phyloP scores from a whole-genome alignment of 2,113 vertebrate genomes.

The Daboia siamensis region DNA sequence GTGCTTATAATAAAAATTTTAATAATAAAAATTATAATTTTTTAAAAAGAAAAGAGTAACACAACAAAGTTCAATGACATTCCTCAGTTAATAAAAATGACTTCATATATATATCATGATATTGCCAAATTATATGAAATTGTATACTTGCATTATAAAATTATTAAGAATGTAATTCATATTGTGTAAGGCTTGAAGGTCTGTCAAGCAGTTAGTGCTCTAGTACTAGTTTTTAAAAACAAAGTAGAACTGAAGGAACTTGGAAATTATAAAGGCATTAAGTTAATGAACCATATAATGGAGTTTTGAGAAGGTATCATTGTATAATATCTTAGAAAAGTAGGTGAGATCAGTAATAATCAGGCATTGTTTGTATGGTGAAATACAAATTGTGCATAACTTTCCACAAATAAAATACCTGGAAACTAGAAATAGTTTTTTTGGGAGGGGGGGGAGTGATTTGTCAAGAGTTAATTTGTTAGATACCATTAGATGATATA shows the following conservation, averaged over 20 bases:
- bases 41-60: not conserved
- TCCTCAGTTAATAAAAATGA: not conserved
- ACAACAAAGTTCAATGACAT: not conserved
- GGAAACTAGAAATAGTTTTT: not conserved
- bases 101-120: not conserved
- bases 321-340: not conserved
- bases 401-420: not conserved
- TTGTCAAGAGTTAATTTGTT: not conserved
- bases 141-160: not conserved
- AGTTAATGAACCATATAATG: constrained; percentile 21
- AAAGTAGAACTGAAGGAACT: not conserved
- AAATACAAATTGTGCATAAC: not conserved
- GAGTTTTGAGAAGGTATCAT: not conserved
- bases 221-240: not conserved
- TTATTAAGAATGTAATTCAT: not conserved
- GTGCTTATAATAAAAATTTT: not conserved
- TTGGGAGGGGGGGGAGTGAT: not conserved
- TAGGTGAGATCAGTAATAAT: not conserved
- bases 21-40: not conserved
- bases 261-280: not conserved
- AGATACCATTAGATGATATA: not conserved
- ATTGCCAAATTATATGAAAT: not conserved
- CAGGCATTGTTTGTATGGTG: not conserved
- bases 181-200: not conserved
- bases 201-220: not conserved